Conservation (phyloP, 2,888 invertebrate species). For the Junonia oenone region DNA sequence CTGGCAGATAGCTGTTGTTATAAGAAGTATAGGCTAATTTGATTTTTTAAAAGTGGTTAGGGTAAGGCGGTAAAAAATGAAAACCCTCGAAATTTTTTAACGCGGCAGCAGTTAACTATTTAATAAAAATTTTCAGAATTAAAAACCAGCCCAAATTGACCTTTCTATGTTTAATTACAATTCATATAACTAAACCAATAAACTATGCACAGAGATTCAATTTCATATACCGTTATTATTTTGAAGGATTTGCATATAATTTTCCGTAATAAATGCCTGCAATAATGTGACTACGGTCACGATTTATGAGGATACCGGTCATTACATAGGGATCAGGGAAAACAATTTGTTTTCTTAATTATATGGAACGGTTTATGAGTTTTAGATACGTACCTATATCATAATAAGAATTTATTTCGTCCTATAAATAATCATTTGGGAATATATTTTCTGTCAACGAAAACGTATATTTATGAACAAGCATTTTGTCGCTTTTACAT, state of each 20-base stretch:
- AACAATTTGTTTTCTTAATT: conserved; percentile 18
- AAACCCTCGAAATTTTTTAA: too few species aligned
- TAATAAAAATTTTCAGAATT: too few species aligned
- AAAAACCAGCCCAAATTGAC: too few species aligned
- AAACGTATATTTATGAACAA: too few species aligned
- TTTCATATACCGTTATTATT: conserved; percentile 15
- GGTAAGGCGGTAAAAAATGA: too few species aligned
- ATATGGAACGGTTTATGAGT: conserved; percentile 8
- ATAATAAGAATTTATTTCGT: neutral
- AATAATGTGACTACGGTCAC: conserved; percentile 19
- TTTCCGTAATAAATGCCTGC: conserved; percentile 23
- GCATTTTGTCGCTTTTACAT: too few species aligned
- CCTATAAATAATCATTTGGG: neutral
- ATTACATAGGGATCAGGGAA: conserved; percentile 21
- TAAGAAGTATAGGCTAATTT: too few species aligned
- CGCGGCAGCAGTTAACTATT: too few species aligned
- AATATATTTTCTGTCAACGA: neutral
- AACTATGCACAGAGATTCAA: neutral
- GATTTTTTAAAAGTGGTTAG: too few species aligned
- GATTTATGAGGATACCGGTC: conserved; percentile 24
- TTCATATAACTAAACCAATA: neutral
- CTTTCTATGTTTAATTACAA: neutral
- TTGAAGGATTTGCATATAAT: conserved; percentile 18
- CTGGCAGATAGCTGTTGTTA: too few species aligned
- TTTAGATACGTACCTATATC: neutral